phyloP scores from a whole-genome alignment of 2,888 invertebrate species.

The Ormia ochracea region DNA sequence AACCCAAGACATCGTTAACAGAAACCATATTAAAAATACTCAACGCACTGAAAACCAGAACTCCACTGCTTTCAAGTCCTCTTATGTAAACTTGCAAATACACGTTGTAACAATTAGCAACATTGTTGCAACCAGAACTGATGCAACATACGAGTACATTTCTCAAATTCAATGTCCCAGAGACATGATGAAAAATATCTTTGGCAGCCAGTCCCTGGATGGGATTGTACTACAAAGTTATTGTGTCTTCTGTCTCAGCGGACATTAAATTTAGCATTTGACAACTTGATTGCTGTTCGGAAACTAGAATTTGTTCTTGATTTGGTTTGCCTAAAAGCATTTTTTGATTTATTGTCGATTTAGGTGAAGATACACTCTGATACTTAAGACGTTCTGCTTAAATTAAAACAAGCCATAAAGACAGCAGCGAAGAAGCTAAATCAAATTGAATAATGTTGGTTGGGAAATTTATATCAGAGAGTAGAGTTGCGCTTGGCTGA shows the following conservation, averaged over 20 bases:
- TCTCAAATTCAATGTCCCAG: neutral
- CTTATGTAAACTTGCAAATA: conserved; percentile 52
- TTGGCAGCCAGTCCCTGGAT: conserved; percentile 1
- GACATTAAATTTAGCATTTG: neutral
- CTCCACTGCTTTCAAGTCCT: conserved; percentile 42
- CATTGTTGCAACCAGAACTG: conserved; percentile 53
- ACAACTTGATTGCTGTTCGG: neutral
- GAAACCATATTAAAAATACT: conserved; percentile 6
- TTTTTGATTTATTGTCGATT: conserved; percentile 54
- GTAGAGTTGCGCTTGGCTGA: neutral
- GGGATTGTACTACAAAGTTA: neutral
- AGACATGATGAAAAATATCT: conserved; percentile 20
- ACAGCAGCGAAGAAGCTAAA: conserved; percentile 47
- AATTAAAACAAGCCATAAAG: conserved; percentile 56
- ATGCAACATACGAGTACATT: conserved; percentile 4
- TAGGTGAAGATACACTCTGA: conserved; percentile 43
- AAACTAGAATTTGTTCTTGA: neutral
- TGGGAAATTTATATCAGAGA: conserved; percentile 43
- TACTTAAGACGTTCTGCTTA: conserved; percentile 51
- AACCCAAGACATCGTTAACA: neutral
- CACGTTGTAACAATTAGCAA: conserved; percentile 60
- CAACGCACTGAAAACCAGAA: neutral
- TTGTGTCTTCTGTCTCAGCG: neutral
- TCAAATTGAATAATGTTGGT: conserved; percentile 57
- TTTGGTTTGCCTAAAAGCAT: conserved; percentile 48